A percentile compares a stretch with the other conserved stretches of the same genome.
Evolutionary conservation across 2,888 invertebrate genomes (phyloP).

Genomic region (Smittia sp.): DNA sequence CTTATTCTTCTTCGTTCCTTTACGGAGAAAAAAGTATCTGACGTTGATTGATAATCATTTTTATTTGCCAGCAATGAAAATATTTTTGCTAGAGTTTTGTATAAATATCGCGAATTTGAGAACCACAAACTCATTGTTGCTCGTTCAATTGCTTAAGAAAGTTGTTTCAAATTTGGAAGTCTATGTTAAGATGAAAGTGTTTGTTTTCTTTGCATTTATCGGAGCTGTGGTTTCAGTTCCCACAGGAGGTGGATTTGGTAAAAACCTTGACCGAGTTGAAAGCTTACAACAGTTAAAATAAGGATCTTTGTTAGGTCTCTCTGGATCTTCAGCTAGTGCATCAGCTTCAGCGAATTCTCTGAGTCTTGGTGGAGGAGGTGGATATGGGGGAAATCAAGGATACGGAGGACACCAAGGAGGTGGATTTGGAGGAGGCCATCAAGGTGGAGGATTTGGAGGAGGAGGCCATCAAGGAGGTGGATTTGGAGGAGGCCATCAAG

Average conservation of each 20-base stretch:
- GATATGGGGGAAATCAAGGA: neutral
- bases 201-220: neutral
- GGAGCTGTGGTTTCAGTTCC: neutral
- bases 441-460: neutral
- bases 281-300: neutral
- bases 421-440: neutral
- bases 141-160: neutral
- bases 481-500: neutral
- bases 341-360: neutral
- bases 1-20: too few relatives aligned
- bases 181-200: constrained; percentile 21
- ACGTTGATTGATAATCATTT: neutral
- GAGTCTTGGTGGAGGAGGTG: neutral
- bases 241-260: constrained; percentile 11
- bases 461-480: neutral
- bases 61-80: neutral
- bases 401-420: neutral
- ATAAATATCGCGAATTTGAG: neutral
- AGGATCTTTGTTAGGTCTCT: neutral
- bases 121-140: neutral
- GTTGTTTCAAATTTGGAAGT: neutral
- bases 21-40: neutral
- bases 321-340: constrained; percentile 2
- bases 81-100: neutral
- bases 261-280: neutral